These are phyloP conservation scores for Cotesia glomerata DNA, from an alignment of 1,140 invertebrate species.

Conservation along the genomic window DNA sequence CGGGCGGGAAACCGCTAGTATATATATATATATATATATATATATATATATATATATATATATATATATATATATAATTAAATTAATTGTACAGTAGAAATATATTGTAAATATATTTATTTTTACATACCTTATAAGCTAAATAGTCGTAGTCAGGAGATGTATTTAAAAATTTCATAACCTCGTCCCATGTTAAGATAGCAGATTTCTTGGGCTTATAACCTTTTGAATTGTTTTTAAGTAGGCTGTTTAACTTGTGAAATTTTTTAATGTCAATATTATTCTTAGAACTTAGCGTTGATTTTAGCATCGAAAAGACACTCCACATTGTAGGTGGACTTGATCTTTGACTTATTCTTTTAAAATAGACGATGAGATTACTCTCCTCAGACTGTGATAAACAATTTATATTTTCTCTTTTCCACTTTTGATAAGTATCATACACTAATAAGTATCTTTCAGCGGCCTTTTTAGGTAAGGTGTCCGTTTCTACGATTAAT, in stretches of 20 bases:
- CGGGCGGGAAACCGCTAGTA: no score
- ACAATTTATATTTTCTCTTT: background rate
- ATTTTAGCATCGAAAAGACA: conserved; percentile 14
- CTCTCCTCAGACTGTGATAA: background rate
- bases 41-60: conserved; percentile 28
- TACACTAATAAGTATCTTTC: conserved; percentile 24
- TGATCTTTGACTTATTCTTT: background rate
- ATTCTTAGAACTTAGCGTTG: conserved; percentile 7
- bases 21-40: no score
- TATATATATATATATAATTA: background rate
- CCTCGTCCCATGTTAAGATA: conserved; percentile 22
- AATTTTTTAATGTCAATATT: conserved; percentile 25
- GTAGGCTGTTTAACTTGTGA: conserved; percentile 23
- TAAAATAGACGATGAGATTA: background rate
- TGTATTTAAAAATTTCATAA: conserved; percentile 25
- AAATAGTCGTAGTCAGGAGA: conserved; percentile 22
- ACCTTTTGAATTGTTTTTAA: conserved; percentile 27
- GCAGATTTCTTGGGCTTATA: conserved; percentile 23
- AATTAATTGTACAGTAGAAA: conserved; percentile 10
- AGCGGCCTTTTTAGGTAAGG: conserved; percentile 27
- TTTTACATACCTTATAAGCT: conserved; percentile 23
- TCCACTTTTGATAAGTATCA: conserved; percentile 5
- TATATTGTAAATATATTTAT: conserved; percentile 19
- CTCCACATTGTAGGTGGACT: background rate
- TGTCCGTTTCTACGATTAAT: conserved; percentile 21